Evolutionary conservation across 2,113 vertebrate genomes (phyloP).

Genomic region (Podocnemis expansa): DNA sequence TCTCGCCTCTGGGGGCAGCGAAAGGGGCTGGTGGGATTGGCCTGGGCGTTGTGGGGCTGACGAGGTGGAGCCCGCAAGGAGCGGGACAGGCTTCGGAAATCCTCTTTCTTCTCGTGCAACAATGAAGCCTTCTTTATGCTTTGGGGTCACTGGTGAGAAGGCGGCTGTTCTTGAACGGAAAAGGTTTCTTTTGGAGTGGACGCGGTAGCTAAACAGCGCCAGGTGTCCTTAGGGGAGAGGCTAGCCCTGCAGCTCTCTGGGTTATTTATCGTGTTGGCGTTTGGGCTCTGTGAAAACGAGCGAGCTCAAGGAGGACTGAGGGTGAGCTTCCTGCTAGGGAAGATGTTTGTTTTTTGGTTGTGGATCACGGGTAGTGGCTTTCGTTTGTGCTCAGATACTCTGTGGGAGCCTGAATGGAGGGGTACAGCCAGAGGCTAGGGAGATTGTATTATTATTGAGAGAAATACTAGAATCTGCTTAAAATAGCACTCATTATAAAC

Average conservation of each 20-base stretch:
- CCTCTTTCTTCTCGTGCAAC: neutral
- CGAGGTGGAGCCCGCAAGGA: neutral
- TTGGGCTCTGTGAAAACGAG: neutral
- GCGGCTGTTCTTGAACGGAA: neutral
- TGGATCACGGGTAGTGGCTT: neutral
- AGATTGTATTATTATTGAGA: neutral
- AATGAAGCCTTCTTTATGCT: neutral
- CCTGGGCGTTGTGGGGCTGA: neutral
- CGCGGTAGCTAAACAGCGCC: neutral
- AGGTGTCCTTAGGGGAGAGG: neutral
- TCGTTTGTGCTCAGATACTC: neutral
- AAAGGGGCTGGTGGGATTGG: neutral
- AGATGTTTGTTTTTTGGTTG: too few relatives aligned
- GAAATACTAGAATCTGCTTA: neutral
- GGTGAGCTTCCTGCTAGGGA: neutral
- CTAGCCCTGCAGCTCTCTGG: neutral
- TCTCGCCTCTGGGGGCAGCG: neutral
- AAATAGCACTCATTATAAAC: neutral
- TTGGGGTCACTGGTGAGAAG: neutral
- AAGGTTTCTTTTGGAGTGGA: neutral
- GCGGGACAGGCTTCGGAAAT: neutral
- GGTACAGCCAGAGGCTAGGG: neutral
- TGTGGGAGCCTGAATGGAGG: neutral
- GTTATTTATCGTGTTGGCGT: neutral
- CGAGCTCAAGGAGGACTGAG: neutral